Base-by-base conservation (phyloP, 2,888 invertebrate species). In the Lordiphosa fenestrarum region DNA sequence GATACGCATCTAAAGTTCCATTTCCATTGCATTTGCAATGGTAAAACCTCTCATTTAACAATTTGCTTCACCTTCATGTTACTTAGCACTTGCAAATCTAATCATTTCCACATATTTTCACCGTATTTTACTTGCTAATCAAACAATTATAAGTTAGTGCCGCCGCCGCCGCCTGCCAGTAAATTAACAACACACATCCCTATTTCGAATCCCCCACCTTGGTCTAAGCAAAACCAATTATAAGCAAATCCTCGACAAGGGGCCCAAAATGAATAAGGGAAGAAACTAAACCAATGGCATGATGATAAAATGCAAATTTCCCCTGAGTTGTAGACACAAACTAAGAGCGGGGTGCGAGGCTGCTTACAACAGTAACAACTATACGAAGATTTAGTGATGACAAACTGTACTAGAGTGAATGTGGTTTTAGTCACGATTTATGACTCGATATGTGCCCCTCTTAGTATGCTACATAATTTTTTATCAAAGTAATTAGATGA, bases 221-320 rank as follows among this genome's bases (percentile, higher is more conserved):
- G 35, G 59, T 56, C 73, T 53, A 52, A 61, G 83, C 71, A 73
- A 69, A 78, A 69, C 80, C 80, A 74, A 84, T 80, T 80, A 80
- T 84, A 82, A 77, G 67, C 71, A 73, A 73, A 82, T 66, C 78
- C 78, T 63, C 61, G 64, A 64, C 63, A 63, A 64, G 66, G 49
- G n/a, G 56, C 41, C 39, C 13, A 50, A 56, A 55, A 59, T 39
- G 39, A 23, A 25, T 6, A n/a, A 33, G 15, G 25, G 37, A 19
- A 19, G 10, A 53, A 41, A 41, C 36, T 10, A 33, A 49, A 37
- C 50, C 35, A 46, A 33, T 21, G 33, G 37, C 66, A 47, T 13
- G 61, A 81, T 81, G 83, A 84, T 75, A 81, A 80, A 84, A 81
- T 81, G 85, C 73, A 84, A 81, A 81, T 81, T 81, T 81, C 80